Base-by-base conservation (phyloP, 2,797 vertebrate genomes). In the Megalops cyprinoides region DNA sequence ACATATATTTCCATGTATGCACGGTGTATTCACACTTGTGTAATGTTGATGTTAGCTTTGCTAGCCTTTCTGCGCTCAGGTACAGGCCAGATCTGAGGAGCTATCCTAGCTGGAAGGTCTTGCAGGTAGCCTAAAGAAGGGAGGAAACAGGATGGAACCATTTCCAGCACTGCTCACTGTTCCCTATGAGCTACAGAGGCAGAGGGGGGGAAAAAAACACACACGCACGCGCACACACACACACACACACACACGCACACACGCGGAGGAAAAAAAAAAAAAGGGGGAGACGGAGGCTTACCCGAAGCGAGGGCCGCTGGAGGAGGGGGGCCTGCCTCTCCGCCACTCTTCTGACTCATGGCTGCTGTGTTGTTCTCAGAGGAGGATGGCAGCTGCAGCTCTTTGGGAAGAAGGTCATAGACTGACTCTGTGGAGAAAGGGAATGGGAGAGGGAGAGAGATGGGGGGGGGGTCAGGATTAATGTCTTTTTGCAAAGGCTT, bases 271-370 rank as follows among this genome's bases (percentile, higher is more conserved):
- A 53, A 7, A 37, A 49, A 51, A 81, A 89, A 89, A 20, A 44
- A 18, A 20, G 3, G 1, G 23, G 53, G 53, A 31, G 42, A n/a
- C n/a, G n/a, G 51, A 91, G 90, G 92, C 95, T 94, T 97, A 99
- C 97, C 98, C 95, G 97, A 96, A 94, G 96, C 94, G 85, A 96
- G 91, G 87, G 96, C 93, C 89, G 95, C 95, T 85, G 96, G 94
- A 90, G 95, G 95, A 86, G 96, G 96, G 92, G 96, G 96, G 79
- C 96, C 96, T 49, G 96, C 96, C 95, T 98, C 97, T 84, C 97
- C 98, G 74, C 96, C 98, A 0, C 97, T 99, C 87, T 96, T 98
- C 94, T 99, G 97, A 95, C 97, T 99, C 98, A 99, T 99, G 93
- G 94, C 94, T 92, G 95, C 94, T 90, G 92, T 92, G 85, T 92